Evolutionary conservation across 2,888 invertebrate species (phyloP).

Genomic region (Chirona hameri): DNA sequence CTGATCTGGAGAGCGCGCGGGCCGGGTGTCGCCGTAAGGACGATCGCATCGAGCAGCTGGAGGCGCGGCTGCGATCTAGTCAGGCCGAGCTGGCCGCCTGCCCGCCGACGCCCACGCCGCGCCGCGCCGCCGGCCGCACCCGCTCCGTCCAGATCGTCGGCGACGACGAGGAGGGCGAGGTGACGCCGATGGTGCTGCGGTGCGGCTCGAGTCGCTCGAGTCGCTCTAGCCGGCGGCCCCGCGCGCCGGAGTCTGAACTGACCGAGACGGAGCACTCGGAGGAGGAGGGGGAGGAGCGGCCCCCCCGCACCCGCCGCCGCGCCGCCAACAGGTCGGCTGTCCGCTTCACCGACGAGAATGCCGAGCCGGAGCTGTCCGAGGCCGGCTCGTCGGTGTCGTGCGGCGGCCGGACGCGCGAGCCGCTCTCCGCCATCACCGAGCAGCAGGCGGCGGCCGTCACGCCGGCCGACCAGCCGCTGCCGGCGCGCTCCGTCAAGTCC

Average conservation of each 20-base stretch:
- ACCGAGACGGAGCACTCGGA: neutral
- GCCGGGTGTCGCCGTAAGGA: neutral
- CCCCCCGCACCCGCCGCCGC: neutral
- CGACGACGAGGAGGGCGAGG: neutral
- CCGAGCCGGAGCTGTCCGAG: neutral
- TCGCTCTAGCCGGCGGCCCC: neutral
- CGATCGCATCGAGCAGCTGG: neutral
- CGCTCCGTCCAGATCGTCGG: neutral
- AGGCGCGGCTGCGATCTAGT: neutral
- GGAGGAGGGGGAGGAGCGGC: neutral
- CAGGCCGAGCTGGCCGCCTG: neutral
- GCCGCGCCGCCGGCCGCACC: neutral
- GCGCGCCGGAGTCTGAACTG: neutral
- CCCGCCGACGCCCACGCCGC: neutral
- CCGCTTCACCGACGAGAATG: constrained; percentile 2
- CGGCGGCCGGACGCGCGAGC: neutral
- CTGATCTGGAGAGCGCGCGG: neutral
- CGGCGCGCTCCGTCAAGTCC: neutral
- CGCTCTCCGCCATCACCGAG: neutral
- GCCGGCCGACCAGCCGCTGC: neutral
- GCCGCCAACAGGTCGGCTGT: neutral
- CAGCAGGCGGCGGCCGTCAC: neutral
- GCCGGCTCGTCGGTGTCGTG: neutral
- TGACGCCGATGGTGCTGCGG: neutral
- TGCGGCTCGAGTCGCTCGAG: neutral